Evolutionary conservation across 2,797 vertebrate genomes (phyloP).

Genomic region (Menidia menidia): DNA sequence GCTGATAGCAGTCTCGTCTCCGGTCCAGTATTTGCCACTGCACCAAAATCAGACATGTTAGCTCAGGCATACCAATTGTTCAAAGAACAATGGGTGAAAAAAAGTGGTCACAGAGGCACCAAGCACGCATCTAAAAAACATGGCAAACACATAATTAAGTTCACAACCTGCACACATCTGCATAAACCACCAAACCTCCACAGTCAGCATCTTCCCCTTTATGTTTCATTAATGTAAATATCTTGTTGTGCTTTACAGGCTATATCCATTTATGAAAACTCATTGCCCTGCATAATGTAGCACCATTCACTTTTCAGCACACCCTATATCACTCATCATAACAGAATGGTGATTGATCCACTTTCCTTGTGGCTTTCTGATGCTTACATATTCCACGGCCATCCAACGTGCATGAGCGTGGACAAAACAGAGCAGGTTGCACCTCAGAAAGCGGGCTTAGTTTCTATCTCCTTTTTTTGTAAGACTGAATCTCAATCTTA

Average conservation of each 20-base stretch:
- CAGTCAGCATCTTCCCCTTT: constrained; percentile 68
- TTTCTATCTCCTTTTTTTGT: no score
- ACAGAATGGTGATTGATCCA: constrained; percentile 66
- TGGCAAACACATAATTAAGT: constrained; percentile 9
- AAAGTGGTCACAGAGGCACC: not conserved
- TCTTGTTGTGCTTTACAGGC: constrained; percentile 53
- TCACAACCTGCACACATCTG: constrained; percentile 15
- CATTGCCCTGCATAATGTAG: constrained; percentile 70
- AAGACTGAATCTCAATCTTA: no score
- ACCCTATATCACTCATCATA: constrained; percentile 56
- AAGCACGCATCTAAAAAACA: constrained; percentile 4
- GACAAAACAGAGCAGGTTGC: constrained; percentile 35
- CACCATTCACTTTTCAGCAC: constrained; percentile 57
- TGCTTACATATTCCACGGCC: constrained; percentile 42
- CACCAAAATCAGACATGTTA: constrained; percentile 55
- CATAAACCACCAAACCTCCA: constrained; percentile 40
- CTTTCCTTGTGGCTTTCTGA: constrained; percentile 29
- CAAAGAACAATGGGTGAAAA: not conserved
- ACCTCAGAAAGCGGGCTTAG: constrained; percentile 66
- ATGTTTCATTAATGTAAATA: constrained; percentile 71
- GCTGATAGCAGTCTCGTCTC: constrained; percentile 61
- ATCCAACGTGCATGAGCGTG: constrained; percentile 3
- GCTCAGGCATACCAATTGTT: constrained; percentile 7
- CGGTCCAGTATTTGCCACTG: constrained; percentile 60
- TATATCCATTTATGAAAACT: constrained; percentile 67